Percentiles rank a stretch among this genome's conserved stretches.
These are phyloP conservation scores for Hyposoter didymator DNA, from an alignment of 2,888 invertebrate genomes.

Conservation along the genomic window DNA sequence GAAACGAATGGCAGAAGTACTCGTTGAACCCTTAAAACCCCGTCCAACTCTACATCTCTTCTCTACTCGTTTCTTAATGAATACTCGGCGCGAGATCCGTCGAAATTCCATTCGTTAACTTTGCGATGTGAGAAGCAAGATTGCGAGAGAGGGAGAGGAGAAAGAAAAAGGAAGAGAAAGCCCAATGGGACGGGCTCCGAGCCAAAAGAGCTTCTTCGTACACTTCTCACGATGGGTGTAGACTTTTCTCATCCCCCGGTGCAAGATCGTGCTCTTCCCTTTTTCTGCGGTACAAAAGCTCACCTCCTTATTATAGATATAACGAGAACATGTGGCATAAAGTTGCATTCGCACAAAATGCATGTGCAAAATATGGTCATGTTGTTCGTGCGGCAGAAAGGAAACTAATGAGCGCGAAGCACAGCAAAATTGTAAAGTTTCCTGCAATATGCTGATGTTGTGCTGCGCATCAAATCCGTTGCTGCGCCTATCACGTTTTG, in stretches of 20 bases:
- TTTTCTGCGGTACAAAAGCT: conserved; percentile 15
- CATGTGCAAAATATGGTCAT: conserved; percentile 35
- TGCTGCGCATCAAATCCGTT: conserved; percentile 53
- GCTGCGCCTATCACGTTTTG: conserved; percentile 36
- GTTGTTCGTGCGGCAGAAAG: conserved; percentile 35
- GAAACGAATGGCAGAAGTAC: conserved; percentile 45
- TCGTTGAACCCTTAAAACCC: conserved; percentile 47
- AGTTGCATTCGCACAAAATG: conserved; percentile 19
- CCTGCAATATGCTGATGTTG: conserved; percentile 28
- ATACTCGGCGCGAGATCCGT: conserved; percentile 62
- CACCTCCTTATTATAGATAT: conserved; percentile 45
- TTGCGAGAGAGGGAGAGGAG: conserved; percentile 17
- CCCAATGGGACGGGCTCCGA: conserved; percentile 44
- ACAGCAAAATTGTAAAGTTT: conserved; percentile 51
- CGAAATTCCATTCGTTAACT: conserved; percentile 67
- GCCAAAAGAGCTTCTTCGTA: conserved; percentile 56
- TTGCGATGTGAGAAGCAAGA: conserved; percentile 43
- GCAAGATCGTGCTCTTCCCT: conserved; percentile 17
- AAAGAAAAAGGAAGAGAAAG: conserved; percentile 31
- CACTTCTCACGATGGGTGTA: conserved; percentile 27
- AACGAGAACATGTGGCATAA: conserved; percentile 46
- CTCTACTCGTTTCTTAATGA: conserved; percentile 60
- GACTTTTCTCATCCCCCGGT: conserved; percentile 34
- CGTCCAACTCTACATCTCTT: conserved; percentile 34
- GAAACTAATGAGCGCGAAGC: conserved; percentile 57